These are phyloP conservation scores for Carcina quercana DNA, from an alignment of 2,888 invertebrate species.

Conservation along the genomic window DNA sequence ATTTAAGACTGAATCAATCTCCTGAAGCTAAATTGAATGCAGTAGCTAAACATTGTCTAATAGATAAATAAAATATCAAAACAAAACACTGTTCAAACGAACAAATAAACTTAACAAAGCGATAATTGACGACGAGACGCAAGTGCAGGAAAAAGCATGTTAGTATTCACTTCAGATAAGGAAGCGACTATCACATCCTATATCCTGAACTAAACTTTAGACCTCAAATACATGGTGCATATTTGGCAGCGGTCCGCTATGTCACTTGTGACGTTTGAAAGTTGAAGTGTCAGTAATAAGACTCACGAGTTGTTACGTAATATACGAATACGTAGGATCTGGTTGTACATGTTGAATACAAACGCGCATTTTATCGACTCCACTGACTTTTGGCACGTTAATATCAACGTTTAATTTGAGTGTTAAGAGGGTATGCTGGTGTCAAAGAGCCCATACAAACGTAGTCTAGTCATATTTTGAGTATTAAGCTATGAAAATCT, in stretches of 20 bases:
- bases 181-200: constrained; percentile 21
- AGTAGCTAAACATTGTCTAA: no score
- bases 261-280: constrained; percentile 45
- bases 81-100: no score
- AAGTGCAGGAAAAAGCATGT: constrained; percentile 48
- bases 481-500: no score
- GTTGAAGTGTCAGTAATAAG: constrained; percentile 45
- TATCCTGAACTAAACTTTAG: constrained; percentile 28
- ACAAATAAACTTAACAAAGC: constrained; percentile 2
- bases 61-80: no score
- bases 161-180: constrained; percentile 41
- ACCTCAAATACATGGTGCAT: constrained; percentile 23
- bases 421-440: no score
- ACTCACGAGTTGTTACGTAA: constrained; percentile 72
- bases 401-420: no score
- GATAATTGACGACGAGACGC: constrained; percentile 36
- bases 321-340: constrained; percentile 49
- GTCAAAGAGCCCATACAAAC: no score
- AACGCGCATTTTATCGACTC: constrained; percentile 24
- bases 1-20: no score
- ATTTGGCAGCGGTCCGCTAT: constrained; percentile 26
- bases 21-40: no score
- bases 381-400: constrained; percentile 22
- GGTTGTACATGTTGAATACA: constrained; percentile 40
- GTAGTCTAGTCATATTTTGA: no score